These are phyloP conservation scores for Patella ulyssiponensis DNA, from an alignment of 2,888 invertebrate species.

Conservation along the genomic window DNA sequence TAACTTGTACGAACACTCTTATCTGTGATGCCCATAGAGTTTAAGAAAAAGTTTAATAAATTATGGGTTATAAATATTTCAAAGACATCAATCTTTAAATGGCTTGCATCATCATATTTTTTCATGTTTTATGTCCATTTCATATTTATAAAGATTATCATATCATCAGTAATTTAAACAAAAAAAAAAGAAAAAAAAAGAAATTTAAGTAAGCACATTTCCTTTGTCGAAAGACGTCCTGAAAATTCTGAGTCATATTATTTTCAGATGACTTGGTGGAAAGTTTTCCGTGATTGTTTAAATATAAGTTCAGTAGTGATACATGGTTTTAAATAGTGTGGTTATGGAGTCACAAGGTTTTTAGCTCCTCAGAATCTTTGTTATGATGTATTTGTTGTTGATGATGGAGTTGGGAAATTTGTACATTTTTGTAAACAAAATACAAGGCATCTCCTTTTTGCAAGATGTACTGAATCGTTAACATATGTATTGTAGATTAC, in stretches of 20 bases:
- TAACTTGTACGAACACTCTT: background rate
- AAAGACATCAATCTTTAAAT: background rate
- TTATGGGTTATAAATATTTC: background rate
- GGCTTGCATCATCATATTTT: constrained; percentile 7
- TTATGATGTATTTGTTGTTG: constrained; percentile 30
- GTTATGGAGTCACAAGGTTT: constrained; percentile 37
- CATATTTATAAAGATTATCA: constrained; percentile 5
- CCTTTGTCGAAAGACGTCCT: constrained; percentile 33
- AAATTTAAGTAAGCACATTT: constrained; percentile 35
- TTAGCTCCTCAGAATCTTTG: constrained; percentile 27
- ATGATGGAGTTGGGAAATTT: constrained; percentile 25
- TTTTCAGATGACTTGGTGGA: constrained; percentile 27
- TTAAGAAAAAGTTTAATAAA: background rate
- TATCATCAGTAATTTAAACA: background rate
- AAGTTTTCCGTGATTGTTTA: constrained; percentile 35
- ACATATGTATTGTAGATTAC: too few relatives aligned
- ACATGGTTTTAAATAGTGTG: constrained; percentile 38
- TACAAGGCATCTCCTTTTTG: background rate
- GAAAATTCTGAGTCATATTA: background rate
- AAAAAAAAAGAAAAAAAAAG: background rate
- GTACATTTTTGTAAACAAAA: constrained; percentile 30
- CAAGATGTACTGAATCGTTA: background rate
- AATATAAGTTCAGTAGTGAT: constrained; percentile 37
- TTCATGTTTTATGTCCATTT: constrained; percentile 4
- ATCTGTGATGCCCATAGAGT: background rate